Percentiles rank a stretch among this genome's conserved stretches.
Evolutionary conservation across 2,888 invertebrate genomes (phyloP).

Genomic region (Drosophila peninsularis): DNA sequence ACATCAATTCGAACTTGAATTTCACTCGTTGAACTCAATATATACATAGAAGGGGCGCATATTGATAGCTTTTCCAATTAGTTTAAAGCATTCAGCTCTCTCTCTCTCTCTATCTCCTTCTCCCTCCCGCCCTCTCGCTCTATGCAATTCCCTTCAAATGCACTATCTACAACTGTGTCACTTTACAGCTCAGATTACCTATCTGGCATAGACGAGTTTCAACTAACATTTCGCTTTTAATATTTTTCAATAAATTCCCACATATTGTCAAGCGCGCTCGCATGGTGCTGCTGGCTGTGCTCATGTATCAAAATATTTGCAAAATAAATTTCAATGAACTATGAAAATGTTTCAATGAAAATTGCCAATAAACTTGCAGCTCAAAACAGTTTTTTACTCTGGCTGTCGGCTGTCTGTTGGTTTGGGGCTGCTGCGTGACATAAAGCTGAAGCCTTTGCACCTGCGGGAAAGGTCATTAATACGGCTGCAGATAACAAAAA

Average conservation of each 20-base stretch:
- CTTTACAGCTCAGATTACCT: not conserved
- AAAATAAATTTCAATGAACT: constrained; percentile 1
- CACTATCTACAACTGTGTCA: no score
- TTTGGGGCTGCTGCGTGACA: not conserved
- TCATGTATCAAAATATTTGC: not conserved
- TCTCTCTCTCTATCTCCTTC: no score
- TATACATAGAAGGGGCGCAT: no score
- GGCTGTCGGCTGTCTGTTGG: constrained; percentile 4
- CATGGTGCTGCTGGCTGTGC: not conserved
- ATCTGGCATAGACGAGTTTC: not conserved
- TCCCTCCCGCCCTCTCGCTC: no score
- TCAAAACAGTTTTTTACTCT: not conserved
- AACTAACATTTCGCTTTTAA: not conserved
- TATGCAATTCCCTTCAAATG: no score
- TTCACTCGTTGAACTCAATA: no score
- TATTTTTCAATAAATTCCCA: not conserved
- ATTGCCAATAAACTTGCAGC: not conserved
- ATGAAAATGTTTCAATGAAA: constrained; percentile 2
- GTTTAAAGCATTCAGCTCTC: no score
- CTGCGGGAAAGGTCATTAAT: not conserved
- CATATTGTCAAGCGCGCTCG: not conserved
- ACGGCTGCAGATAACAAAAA: not conserved
- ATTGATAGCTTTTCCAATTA: no score
- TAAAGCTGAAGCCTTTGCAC: not conserved
- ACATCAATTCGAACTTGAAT: no score